Evolutionary conservation across 1,140 invertebrate species (phyloP).

Genomic region (Zaprionus africanus): DNA sequence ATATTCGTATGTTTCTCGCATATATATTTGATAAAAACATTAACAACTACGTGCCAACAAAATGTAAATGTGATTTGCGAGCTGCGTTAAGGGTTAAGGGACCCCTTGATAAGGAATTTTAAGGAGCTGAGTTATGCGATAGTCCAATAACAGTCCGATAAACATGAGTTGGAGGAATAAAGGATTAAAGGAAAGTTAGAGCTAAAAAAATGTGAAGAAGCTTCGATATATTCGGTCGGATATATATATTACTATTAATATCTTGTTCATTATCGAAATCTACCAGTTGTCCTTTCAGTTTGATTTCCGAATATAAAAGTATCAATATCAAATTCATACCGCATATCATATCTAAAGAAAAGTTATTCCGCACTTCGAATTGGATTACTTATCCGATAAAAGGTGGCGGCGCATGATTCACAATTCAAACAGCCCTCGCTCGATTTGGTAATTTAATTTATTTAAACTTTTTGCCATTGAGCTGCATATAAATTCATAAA

Average conservation of each 20-base stretch:
- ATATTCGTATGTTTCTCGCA: neutral
- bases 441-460: conserved; percentile 32
- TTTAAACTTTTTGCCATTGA: conserved; percentile 37
- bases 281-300: neutral
- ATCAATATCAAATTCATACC: neutral
- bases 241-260: neutral
- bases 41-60: conserved; percentile 33
- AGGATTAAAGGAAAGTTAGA: neutral
- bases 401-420: conserved; percentile 4
- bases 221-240: no score
- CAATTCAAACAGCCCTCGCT: conserved; percentile 5
- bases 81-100: conserved; percentile 1
- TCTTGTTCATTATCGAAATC: neutral
- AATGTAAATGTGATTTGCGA: conserved; percentile 40
- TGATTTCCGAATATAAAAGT: neutral
- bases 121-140: conserved; percentile 10
- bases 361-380: neutral
- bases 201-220: no score
- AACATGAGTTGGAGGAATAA: neutral
- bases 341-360: conserved; percentile 3
- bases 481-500: conserved; percentile 60
- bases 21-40: conserved; percentile 14
- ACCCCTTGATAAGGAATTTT: neutral
- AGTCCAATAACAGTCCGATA: neutral
- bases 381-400: neutral